Evolutionary conservation across 2,797 vertebrate genomes (phyloP), one percentile per base, ranked within the genome.

Genomic region (Denticeps clupeoides): DNA sequence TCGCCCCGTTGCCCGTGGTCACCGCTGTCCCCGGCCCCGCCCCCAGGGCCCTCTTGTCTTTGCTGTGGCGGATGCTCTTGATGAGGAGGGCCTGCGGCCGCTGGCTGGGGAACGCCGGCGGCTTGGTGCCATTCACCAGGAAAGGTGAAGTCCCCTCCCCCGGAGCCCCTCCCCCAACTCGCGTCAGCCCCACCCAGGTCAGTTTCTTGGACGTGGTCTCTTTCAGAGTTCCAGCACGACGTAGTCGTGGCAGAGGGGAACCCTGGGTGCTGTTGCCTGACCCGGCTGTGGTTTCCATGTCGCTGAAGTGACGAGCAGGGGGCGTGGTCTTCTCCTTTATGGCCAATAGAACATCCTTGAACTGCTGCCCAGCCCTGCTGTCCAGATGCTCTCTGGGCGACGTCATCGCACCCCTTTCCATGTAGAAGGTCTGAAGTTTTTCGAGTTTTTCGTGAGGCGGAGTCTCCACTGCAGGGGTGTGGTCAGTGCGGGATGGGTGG

Each of bases 51-150:
- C 77, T 68, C 55, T 75, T 87, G 49, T 81, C 78, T 58, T 80
- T 82, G 59, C 82, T 65, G 29, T 86, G 74, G 43, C 67, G 74
- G 22, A 81, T 61, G 58, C 69, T 82, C 73, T 79, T 83, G 23
- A 82, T 31, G 4, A 70, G 73, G 33, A 84, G 62, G 0, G 49
- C 70, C 45, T 88, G 80, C 27, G 83, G 60, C 24, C 80, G 79
- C 42, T 83, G 70, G 1, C 59, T 61, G 19, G 77, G 71, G 32
- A 84, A 82, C 38, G 59, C 47, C 0, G 74, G 62, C 25, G 82
- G 59, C 69, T 83, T 85, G 45, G 81, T 77, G 5, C 75, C 70
- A 11, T 53, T 85, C 16, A 73, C 65, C 37, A 68, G 66, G 60
- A 83, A 63, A 19, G 73, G 62, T 2, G 58, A 69, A 24, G 61